Base-by-base conservation (phyloP, 2,797 vertebrate genomes). In the Parambassis ranga region DNA sequence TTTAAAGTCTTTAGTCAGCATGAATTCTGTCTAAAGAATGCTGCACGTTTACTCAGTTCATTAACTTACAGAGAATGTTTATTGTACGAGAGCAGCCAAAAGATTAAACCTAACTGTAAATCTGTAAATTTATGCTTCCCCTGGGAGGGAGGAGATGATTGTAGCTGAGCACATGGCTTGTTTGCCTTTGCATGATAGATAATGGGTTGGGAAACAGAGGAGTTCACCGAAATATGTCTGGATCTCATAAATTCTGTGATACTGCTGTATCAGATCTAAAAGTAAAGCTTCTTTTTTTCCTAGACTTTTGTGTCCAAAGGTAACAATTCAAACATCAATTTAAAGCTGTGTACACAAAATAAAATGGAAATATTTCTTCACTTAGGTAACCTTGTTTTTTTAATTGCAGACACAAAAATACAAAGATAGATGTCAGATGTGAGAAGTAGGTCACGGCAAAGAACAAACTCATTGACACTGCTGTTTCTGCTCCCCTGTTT, bases 391-490 rank as follows among this genome's bases (percentile, higher is more conserved):
- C 37, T 62, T 75, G 71, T 31, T 46, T 52, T 31, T 36, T 24
- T 35, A 75, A 52, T 48, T 19, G 33, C 20, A 55, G 32, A 57
- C 1, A 22, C 52, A 61, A 73, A 56, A 64, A 59, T 39, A 27
- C 26, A 46, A 48, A 82, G 73, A 84, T 65, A 81, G 70, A 74
- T 59, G 65, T 65, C 78, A 83, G 83, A 89, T 89, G 70, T 81
- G 73, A 66, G 68, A 91, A 90, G 77, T 91, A 89, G 88, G 89
- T 90, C 89, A 89, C 15, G 60, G 65, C 71, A 48, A 37, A 73
- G 80, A 83, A 86, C 59, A 82, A 85, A 86, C 80, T 79, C 82
- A 65, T 74, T 82, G 78, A 87, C 82, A 60, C 48, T 6, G 48
- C 48, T 65, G 65, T 61, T 83, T 76, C 49, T 79, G 65, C 59